Evolutionary conservation across 2,113 vertebrate genomes (phyloP).

Genomic region (Sarotherodon lohbergeri): DNA sequence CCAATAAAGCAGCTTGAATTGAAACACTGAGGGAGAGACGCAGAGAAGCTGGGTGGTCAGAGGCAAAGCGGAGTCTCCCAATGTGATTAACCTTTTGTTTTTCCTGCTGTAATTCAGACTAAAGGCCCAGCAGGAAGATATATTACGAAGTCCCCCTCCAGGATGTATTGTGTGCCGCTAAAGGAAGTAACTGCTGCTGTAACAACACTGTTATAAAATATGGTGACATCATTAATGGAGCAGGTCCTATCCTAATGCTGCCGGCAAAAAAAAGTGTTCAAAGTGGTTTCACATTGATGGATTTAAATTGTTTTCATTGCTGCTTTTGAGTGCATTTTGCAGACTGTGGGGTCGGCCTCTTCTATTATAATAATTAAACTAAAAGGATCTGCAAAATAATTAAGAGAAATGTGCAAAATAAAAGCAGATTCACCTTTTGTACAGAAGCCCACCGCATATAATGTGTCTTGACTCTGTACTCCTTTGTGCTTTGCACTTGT

Average conservation of each 20-base stretch:
- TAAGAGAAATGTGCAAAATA: not conserved
- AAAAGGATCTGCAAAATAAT: not conserved
- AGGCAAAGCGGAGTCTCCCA: constrained; percentile 13
- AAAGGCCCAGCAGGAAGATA: constrained; percentile 38
- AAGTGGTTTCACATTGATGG: constrained; percentile 23
- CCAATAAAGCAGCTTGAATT: constrained; percentile 14
- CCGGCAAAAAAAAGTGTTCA: not conserved
- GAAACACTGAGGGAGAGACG: not conserved
- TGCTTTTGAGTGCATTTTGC: not conserved
- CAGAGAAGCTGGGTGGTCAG: constrained; percentile 44
- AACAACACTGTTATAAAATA: constrained; percentile 18
- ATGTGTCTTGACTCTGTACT: not conserved
- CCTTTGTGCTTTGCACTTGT: not conserved
- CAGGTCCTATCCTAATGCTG: not conserved
- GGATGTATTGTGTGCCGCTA: not conserved
- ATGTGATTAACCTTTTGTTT: constrained; percentile 52
- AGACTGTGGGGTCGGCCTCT: not conserved
- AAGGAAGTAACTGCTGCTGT: constrained; percentile 4
- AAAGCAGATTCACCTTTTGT: not conserved
- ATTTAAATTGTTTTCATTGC: constrained; percentile 2
- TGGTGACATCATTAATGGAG: constrained; percentile 13
- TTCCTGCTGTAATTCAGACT: constrained; percentile 40
- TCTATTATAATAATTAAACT: not conserved
- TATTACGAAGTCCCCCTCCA: constrained; percentile 3
- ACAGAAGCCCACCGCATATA: not conserved